phyloP scores from a whole-genome alignment of 2,888 invertebrate genomes.

The Elysia crispata region DNA sequence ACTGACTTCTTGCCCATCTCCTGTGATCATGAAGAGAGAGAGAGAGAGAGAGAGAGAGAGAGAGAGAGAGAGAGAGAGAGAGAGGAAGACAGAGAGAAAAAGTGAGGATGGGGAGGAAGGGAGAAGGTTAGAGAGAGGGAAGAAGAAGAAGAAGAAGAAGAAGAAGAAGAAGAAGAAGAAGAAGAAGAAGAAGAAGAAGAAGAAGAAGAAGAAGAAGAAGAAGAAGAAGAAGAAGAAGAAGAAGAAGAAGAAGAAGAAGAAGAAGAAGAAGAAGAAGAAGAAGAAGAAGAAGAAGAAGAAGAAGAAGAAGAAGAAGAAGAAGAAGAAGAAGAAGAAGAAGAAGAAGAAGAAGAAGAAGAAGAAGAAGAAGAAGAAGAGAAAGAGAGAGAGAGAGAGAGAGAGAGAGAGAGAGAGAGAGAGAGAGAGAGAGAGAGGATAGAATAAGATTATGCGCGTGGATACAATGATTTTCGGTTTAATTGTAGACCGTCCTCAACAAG shows the following conservation, averaged over 20 bases:
- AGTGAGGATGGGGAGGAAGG: background rate
- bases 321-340: background rate
- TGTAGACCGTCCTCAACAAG: too few species aligned
- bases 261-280: background rate
- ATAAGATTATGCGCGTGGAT: too few species aligned
- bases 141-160: background rate
- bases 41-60: slow-evolving; percentile 7
- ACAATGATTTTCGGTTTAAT: too few species aligned
- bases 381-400: background rate
- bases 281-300: too few species aligned
- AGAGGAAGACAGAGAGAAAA: background rate
- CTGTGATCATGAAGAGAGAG: slow-evolving; percentile 42
- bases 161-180: background rate
- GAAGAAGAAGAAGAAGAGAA: background rate
- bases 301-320: background rate
- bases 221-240: background rate
- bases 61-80: background rate
- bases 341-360: background rate
- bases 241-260: background rate
- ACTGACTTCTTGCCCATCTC: slow-evolving; percentile 53
- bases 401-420: background rate
- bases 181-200: background rate
- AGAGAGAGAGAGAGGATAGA: background rate
- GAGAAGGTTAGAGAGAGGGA: background rate
- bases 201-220: background rate